These are phyloP conservation scores for Ceramica pisi DNA, from an alignment of 2,888 invertebrate genomes.

Conservation along the genomic window DNA sequence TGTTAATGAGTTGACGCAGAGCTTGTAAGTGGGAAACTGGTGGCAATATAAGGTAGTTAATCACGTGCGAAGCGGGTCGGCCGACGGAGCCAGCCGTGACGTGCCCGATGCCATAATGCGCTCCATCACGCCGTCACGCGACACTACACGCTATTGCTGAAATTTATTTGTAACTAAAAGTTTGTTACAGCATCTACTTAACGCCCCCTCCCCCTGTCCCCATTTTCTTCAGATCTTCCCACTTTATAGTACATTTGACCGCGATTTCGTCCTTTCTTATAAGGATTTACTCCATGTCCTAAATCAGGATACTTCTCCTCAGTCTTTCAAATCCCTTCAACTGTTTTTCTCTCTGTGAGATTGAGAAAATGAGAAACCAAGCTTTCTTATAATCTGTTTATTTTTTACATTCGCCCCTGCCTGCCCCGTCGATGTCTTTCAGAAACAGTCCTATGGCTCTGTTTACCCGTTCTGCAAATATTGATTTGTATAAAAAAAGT, in stretches of 20 bases:
- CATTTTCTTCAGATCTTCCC: conserved; percentile 14
- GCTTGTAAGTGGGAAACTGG: conserved; percentile 68
- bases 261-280: conserved; percentile 20
- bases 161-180: conserved; percentile 74
- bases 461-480: not conserved
- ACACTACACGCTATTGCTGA: conserved; percentile 79
- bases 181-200: conserved; percentile 65
- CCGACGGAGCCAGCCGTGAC: conserved; percentile 77
- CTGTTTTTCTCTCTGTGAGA: not conserved
- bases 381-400: not conserved
- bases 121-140: conserved; percentile 86
- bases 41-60: conserved; percentile 76
- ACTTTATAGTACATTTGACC: conserved; percentile 11
- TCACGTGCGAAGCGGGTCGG: conserved; percentile 82
- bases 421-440: not conserved
- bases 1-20: conserved; percentile 58
- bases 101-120: conserved; percentile 82
- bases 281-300: conserved; percentile 13
- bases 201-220: conserved; percentile 29
- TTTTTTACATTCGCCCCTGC: conserved; percentile 4
- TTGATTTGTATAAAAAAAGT: conserved; percentile 13
- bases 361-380: conserved; percentile 1
- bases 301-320: conserved; percentile 2
- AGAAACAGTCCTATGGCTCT: not conserved
- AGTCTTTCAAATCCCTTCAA: conserved; percentile 18